Percentiles rank a stretch among this genome's conserved stretches.
These are phyloP conservation scores for Poeciliopsis gracilis DNA, from an alignment of 2,797 vertebrate species.

Conservation along the genomic window DNA sequence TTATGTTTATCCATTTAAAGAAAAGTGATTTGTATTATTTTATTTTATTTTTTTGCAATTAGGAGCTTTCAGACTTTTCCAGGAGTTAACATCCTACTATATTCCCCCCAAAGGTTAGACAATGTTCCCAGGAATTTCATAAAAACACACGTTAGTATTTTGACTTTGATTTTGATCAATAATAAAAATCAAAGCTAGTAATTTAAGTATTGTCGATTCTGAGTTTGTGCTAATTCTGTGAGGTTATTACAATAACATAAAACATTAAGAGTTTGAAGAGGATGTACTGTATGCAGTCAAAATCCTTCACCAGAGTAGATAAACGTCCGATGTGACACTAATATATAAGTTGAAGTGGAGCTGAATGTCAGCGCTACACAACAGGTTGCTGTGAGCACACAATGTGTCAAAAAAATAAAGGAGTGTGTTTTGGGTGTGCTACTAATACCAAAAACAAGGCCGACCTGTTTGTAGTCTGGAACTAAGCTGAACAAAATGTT, in stretches of 20 bases:
- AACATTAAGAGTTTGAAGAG: background rate
- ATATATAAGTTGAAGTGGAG: background rate
- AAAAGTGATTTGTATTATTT: background rate
- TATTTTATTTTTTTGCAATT: background rate
- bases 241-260: background rate
- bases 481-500: constrained; percentile 16
- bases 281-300: background rate
- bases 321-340: background rate
- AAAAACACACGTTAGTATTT: background rate
- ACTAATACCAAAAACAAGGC: constrained; percentile 70
- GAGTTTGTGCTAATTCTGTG: background rate
- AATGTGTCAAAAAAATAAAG: constrained; percentile 27
- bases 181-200: background rate
- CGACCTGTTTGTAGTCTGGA: constrained; percentile 68
- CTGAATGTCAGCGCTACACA: background rate
- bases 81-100: background rate
- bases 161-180: background rate
- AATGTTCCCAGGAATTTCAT: background rate
- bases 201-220: background rate
- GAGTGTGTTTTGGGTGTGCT: constrained; percentile 55
- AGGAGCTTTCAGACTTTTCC: background rate
- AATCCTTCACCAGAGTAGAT: background rate
- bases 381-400: background rate
- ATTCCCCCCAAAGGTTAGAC: background rate
- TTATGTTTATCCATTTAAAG: background rate